Conservation (phyloP, 2,888 invertebrate genomes). For the Falcaria lacertinaria region DNA sequence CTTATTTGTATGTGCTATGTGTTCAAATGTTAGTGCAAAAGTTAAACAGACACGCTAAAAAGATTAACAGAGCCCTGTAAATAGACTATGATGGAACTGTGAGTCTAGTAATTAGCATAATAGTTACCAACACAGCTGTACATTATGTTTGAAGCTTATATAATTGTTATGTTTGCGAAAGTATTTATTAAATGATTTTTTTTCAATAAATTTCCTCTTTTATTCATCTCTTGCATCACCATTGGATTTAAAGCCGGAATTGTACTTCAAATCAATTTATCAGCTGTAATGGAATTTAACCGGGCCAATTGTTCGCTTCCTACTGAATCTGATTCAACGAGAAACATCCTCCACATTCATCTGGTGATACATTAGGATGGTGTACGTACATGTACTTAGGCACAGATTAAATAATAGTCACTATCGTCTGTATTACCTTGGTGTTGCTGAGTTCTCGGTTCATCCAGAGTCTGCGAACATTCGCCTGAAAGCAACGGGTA, state of each 20-base stretch:
- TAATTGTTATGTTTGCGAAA: conserved; percentile 60
- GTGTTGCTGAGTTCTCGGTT: conserved; percentile 18
- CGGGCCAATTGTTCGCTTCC: conserved; percentile 40
- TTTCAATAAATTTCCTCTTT: conserved; percentile 39
- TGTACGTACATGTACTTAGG: background rate
- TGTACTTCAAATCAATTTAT: conserved; percentile 16
- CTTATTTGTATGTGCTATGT: conserved; percentile 24
- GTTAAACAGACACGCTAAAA: conserved; percentile 34
- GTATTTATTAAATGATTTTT: conserved; percentile 61
- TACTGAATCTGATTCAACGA: conserved; percentile 27
- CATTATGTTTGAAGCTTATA: conserved; percentile 29
- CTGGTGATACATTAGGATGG: conserved; percentile 13
- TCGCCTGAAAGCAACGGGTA: conserved; percentile 13
- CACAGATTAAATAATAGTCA: no score
- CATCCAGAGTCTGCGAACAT: conserved; percentile 23
- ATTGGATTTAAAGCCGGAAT: no score
- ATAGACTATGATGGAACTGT: conserved; percentile 42
- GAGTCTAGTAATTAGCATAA: conserved; percentile 13
- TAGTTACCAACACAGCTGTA: conserved; percentile 23
- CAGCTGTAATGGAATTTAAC: conserved; percentile 28
- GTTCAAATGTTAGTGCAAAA: conserved; percentile 17
- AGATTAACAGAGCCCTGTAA: conserved; percentile 50
- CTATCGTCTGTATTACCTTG: conserved; percentile 1
- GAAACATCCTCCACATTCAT: conserved; percentile 28
- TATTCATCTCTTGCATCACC: conserved; percentile 8